Base-by-base conservation (phyloP, 2,888 invertebrate genomes). In the Trichogramma evanescens region DNA sequence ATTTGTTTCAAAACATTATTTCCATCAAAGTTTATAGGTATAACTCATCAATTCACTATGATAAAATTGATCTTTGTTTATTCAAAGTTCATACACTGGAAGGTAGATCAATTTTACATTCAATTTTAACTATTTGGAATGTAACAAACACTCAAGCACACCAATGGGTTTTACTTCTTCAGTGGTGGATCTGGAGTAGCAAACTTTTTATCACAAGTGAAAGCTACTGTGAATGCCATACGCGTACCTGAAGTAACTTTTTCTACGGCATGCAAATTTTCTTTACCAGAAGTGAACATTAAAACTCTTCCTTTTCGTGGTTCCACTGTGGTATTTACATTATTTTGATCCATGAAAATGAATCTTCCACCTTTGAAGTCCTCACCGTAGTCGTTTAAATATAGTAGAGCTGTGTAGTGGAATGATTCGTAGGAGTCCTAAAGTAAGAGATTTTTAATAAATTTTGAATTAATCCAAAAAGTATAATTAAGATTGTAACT, bases 291-390 rank as follows among this genome's bases (percentile, higher is more conserved):
- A 0, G 93, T 92, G 73, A 93, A 94, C 80, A 91, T 88, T 42
- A 88, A 88, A 2, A 93, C 84, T 65, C 94, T 83, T 13, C 89
- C 84, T 76, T 84, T 84, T 68, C 86, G 83, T 1, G 93, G 93
- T 75, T 93, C 93, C 51, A 89, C 79, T 1, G 86, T 84, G 55
- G 86, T 79, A 65, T 91, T 89, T 55, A 81, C 81, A 66, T 83
- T 84, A 50, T 81, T 79, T 42, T 81, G 80, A 72, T 92, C 91
- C 9, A 89, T 78, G 76, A 90, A 94, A 39, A 91, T 78, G 76
- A 94, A 91, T 71, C 91, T 80, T 38, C 94, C 94, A 38, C 93
- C 93, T 72, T 86, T 80, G 72, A 93, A 94, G 74, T 94, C 91
- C 59, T 81, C 79, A 10, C 82, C 83, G 71, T 85, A 91, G 74